A percentile compares a stretch with the other conserved stretches of the same genome.
phyloP scores from a whole-genome alignment of 2,113 vertebrate genomes.

The Chlorodrepanis virens region DNA sequence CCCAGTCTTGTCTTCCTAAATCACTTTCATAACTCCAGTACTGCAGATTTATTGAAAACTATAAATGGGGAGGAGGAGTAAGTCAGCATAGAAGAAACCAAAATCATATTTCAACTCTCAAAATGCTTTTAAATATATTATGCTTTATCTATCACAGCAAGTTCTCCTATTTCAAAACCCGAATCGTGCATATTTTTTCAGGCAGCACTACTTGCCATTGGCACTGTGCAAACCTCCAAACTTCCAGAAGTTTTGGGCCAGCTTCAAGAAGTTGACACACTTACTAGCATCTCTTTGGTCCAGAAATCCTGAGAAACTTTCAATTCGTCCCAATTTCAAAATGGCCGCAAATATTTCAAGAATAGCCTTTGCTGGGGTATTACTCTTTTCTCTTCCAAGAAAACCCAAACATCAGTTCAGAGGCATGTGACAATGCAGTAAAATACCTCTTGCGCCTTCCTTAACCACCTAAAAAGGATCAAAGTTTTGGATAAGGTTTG shows the following conservation, averaged over 20 bases:
- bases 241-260: not conserved
- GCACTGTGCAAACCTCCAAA: not conserved
- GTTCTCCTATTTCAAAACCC: not conserved
- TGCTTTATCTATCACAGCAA: not conserved
- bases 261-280: not conserved
- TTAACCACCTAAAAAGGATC: not conserved
- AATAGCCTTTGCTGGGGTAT: not conserved
- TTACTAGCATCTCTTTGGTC: not conserved
- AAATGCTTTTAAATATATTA: not conserved
- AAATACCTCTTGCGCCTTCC: not conserved
- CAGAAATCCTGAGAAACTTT: not conserved
- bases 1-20: not conserved
- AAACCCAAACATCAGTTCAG: not conserved
- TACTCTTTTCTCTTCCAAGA: not conserved
- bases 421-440: not conserved
- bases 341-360: not conserved
- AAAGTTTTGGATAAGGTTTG: not conserved
- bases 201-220: not conserved
- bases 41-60: not conserved
- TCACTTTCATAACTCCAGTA: not conserved
- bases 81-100: not conserved
- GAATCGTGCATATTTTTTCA: not conserved
- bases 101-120: not conserved
- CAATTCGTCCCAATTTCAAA: not conserved
- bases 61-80: not conserved